Percentiles rank a stretch among this genome's conserved stretches.
These are phyloP conservation scores for Poeciliopsis turneri DNA, from an alignment of 2,797 vertebrate genomes.

Conservation along the genomic window DNA sequence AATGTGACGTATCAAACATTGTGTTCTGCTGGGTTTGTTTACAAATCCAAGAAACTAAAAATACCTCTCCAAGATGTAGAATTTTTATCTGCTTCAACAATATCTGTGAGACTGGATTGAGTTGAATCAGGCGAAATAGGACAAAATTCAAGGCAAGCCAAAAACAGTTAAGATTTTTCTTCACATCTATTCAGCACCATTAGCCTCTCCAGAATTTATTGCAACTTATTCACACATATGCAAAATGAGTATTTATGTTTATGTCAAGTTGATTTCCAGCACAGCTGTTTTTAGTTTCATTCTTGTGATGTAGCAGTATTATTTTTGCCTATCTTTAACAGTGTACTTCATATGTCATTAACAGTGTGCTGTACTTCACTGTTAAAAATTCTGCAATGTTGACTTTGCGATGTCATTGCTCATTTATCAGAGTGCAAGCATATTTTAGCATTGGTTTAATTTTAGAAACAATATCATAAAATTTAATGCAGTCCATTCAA, in stretches of 20 bases:
- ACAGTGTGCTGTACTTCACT: background rate
- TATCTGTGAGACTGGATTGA: background rate
- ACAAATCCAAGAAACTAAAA: background rate
- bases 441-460: background rate
- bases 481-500: background rate
- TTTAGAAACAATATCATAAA: background rate
- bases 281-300: background rate
- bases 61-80: background rate
- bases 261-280: background rate
- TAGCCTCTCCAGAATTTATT: background rate
- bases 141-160: background rate
- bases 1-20: background rate
- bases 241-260: background rate
- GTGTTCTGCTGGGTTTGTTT: background rate
- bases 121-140: background rate
- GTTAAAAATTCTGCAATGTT: background rate
- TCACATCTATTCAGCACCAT: background rate
- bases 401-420: background rate
- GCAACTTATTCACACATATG: background rate
- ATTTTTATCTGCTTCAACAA: background rate
- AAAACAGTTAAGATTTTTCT: background rate
- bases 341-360: background rate
- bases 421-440: background rate
- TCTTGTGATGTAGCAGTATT: background rate
- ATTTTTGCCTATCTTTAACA: background rate